These are phyloP conservation scores for Cheilosia variabilis DNA, from an alignment of 2,888 invertebrate species.

Conservation along the genomic window DNA sequence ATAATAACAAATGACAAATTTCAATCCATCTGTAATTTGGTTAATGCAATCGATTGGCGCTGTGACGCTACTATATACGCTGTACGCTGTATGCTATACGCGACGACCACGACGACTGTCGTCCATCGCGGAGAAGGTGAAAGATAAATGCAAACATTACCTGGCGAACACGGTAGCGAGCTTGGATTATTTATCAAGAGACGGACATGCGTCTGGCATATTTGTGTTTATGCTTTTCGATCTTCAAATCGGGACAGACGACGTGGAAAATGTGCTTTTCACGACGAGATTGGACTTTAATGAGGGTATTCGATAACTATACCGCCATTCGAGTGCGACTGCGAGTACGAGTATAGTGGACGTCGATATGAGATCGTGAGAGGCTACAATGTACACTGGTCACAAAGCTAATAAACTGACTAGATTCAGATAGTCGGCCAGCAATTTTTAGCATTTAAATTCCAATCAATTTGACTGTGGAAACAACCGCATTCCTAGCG, in stretches of 20 bases:
- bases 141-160: slow-evolving; percentile 70
- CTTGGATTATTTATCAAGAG: slow-evolving; percentile 73
- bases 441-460: slow-evolving; percentile 49
- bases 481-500: slow-evolving; percentile 22
- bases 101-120: slow-evolving; percentile 16
- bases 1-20: slow-evolving; percentile 76
- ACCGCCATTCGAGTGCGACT: not conserved
- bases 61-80: slow-evolving; percentile 43
- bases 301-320: slow-evolving; percentile 57
- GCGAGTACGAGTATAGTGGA: not conserved
- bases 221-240: slow-evolving; percentile 70
- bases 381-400: slow-evolving; percentile 44
- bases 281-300: slow-evolving; percentile 47
- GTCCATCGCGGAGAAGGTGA: slow-evolving; percentile 37
- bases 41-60: slow-evolving; percentile 75
- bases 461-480: slow-evolving; percentile 54
- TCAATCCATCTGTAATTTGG: slow-evolving; percentile 76
- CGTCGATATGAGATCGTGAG: slow-evolving; percentile 64
- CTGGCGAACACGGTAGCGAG: slow-evolving; percentile 67
- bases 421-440: slow-evolving; percentile 33
- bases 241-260: slow-evolving; percentile 63
- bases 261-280: slow-evolving; percentile 66
- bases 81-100: not conserved
- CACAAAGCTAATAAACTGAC: slow-evolving; percentile 56
- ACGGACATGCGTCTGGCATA: slow-evolving; percentile 76